Base-by-base conservation (phyloP, 2,888 invertebrate genomes). In the Maniola hyperantus region DNA sequence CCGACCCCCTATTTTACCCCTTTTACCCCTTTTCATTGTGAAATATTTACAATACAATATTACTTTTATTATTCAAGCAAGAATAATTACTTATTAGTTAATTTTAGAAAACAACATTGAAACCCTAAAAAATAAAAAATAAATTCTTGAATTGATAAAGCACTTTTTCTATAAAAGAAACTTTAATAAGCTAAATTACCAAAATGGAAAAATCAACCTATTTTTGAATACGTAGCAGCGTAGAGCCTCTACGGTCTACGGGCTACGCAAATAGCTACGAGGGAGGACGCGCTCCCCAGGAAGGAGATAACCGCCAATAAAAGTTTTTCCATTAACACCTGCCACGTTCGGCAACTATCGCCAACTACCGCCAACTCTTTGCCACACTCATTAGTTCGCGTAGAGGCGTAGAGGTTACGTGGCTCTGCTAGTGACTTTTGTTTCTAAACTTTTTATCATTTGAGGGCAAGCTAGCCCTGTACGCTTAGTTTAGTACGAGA, bases 321-420 rank as follows among this genome's bases (percentile, higher is more conserved):
- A 78, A 78, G 72, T 78, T 78, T 78, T 78, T 77, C 76, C 75
- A 78, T 78, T 78, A 77, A 67, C 76, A 77, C 78, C 78, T 77
- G 78, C 68, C 73, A 70, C 65, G 54, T 34, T 59, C 58, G 55
- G 6, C 55, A 36, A 48, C 55, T 64, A 36, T 26, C 10, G 53
- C 62, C 58, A 58, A 58, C 64, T 51, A 54, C 51, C n/a, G 48
- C 50, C 59, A 55, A 60, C 54, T 65, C 51, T 57, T 63, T 42
- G 59, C 58, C 53, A 44, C 67, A 64, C 63, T 70, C 63, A 67
- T 70, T 70, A 65, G 53, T 62, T 53, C 33, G 39, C n/a, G 48
- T 26, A 26, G 26, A 26, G 26, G 26, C 4, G 1, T 2, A 26
- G 6, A 36, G 34, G 5, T 26, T 6, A 60, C 10, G 11, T 6